Conservation (phyloP, 2,888 invertebrate genomes). For the Lordiphosa andalusiaca region DNA sequence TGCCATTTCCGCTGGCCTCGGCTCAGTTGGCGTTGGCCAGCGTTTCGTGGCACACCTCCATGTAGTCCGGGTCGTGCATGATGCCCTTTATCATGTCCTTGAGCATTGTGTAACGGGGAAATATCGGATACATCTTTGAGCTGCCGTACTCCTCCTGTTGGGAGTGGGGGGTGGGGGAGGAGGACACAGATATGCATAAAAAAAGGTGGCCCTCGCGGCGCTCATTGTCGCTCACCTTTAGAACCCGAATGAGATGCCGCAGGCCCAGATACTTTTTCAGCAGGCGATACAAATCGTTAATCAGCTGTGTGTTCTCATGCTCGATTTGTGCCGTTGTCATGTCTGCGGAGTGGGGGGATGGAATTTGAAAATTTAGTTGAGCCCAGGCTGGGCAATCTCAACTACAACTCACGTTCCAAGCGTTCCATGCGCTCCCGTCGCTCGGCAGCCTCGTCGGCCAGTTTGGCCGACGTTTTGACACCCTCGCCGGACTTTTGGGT, state of each 20-base stretch:
- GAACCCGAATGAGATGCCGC: slow-evolving; percentile 91
- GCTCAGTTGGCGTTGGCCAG: slow-evolving; percentile 83
- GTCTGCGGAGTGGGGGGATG: slow-evolving; percentile 82
- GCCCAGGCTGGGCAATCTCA: background rate
- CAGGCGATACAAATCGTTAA: slow-evolving; percentile 94
- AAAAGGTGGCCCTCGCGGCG: slow-evolving; percentile 16
- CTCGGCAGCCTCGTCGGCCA: slow-evolving; percentile 93
- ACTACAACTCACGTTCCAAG: slow-evolving; percentile 86
- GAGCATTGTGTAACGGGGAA: slow-evolving; percentile 96
- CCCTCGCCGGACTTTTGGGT: slow-evolving; percentile 94
- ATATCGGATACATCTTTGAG: slow-evolving; percentile 95
- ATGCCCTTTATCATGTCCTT: slow-evolving; percentile 99
- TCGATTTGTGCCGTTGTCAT: slow-evolving; percentile 96
- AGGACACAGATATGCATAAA: slow-evolving; percentile 17
- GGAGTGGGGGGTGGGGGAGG: slow-evolving; percentile 7
- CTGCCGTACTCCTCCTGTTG: slow-evolving; percentile 92
- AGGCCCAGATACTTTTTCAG: slow-evolving; percentile 95
- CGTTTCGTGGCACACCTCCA: slow-evolving; percentile 96
- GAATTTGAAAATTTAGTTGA: background rate
- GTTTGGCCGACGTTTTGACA: slow-evolving; percentile 90
- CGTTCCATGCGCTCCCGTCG: slow-evolving; percentile 91
- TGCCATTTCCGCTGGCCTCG: slow-evolving; percentile 69
- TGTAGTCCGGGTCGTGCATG: slow-evolving; percentile 97
- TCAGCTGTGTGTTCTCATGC: slow-evolving; percentile 95
- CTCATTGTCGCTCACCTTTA: slow-evolving; percentile 84